phyloP scores from a whole-genome alignment of 2,113 vertebrate species.

The Notarius lentiginosus region DNA sequence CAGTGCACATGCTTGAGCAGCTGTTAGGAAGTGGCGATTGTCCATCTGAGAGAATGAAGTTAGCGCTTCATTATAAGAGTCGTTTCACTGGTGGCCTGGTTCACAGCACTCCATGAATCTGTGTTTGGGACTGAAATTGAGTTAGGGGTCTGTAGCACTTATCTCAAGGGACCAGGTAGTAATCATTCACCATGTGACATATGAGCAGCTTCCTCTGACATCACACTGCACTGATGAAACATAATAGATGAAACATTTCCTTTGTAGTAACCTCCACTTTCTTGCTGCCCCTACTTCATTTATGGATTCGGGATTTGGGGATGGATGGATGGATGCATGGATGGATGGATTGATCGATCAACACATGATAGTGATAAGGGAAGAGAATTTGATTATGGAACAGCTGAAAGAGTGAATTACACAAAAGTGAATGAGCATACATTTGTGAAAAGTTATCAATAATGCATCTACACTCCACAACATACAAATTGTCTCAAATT shows the following conservation, averaged over 20 bases:
- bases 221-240: not conserved
- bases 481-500: not conserved
- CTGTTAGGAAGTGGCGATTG: constrained; percentile 42
- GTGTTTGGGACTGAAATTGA: constrained; percentile 62
- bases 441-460: not conserved
- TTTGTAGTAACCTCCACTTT: not conserved
- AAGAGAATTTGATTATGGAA: no score
- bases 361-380: not conserved
- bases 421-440: not conserved
- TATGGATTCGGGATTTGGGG: not conserved
- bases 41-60: constrained; percentile 36
- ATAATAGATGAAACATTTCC: not conserved
- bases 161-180: constrained; percentile 55
- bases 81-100: constrained; percentile 35
- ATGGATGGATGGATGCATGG: not conserved
- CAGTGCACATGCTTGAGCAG: constrained; percentile 39
- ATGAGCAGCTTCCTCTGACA: not conserved
- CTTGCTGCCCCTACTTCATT: not conserved
- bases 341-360: not conserved
- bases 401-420: not conserved
- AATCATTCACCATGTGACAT: constrained; percentile 50
- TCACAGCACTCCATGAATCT: constrained; percentile 55
- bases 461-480: not conserved
- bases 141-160: constrained; percentile 53
- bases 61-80: constrained; percentile 42